Evolutionary conservation across 2,888 invertebrate genomes (phyloP).

Genomic region (Brachyptera putata): DNA sequence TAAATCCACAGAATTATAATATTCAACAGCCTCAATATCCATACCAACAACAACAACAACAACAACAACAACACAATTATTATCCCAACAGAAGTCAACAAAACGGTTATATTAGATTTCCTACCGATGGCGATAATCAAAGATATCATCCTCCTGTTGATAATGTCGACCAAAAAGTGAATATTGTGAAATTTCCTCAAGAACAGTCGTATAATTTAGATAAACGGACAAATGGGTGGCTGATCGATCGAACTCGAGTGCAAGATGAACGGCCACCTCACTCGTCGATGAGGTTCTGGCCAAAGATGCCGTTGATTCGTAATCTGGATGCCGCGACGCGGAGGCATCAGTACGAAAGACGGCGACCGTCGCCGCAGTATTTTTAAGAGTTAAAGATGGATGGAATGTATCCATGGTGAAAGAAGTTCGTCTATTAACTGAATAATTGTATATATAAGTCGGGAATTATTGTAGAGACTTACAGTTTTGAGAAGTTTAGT

Average conservation of each 20-base stretch:
- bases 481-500: no score
- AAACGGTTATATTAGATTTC: background rate
- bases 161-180: background rate
- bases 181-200: background rate
- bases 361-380: background rate
- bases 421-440: no score
- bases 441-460: no score
- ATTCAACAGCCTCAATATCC: background rate
- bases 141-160: no score
- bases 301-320: background rate
- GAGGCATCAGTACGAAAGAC: constrained; percentile 1
- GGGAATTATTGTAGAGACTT: no score
- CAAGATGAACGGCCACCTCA: background rate
- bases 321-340: background rate
- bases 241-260: background rate
- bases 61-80: no score
- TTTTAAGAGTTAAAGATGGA: background rate
- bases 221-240: background rate
- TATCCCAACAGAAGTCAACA: background rate
- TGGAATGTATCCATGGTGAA: no score
- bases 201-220: background rate
- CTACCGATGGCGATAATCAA: background rate
- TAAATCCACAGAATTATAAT: background rate
- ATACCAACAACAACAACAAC: no score
- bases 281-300: background rate